These are phyloP conservation scores for Umimayanthus chanpuru DNA, from an alignment of 92 coral and sea anemone genomes.

Conservation along the genomic window DNA sequence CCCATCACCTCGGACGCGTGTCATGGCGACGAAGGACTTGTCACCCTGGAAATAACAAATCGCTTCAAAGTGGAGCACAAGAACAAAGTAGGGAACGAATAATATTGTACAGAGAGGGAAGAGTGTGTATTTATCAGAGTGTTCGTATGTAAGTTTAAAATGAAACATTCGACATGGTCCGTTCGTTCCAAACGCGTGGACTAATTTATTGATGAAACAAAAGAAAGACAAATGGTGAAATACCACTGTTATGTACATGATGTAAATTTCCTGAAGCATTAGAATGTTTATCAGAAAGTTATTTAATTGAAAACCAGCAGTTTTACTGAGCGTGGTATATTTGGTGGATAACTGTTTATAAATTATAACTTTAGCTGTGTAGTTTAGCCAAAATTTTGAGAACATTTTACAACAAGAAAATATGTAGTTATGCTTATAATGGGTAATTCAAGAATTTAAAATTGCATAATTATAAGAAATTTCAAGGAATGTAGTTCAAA, in stretches of 20 bases:
- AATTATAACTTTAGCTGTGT: constrained; percentile 6
- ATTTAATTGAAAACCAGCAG: constrained; percentile 34
- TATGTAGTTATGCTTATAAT: not conserved
- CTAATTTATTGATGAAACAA: constrained; percentile 28
- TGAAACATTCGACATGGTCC: constrained; percentile 28
- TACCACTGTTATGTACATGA: constrained; percentile 24
- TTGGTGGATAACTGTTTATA: constrained; percentile 24
- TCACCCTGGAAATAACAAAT: constrained; percentile 38
- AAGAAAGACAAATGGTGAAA: constrained; percentile 4
- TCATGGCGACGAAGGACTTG: not conserved
- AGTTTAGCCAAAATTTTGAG: constrained; percentile 10
- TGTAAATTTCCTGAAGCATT: constrained; percentile 35
- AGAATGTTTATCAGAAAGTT: constrained; percentile 27
- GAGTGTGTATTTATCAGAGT: constrained; percentile 24
- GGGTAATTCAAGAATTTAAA: not conserved
- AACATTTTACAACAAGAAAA: not conserved
- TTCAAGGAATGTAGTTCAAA: not conserved
- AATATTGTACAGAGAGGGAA: constrained; percentile 22
- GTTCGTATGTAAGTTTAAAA: not conserved
- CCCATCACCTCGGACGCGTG: constrained; percentile 38
- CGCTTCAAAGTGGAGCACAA: not conserved
- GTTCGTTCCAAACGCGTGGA: constrained; percentile 45
- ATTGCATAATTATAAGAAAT: constrained; percentile 1
- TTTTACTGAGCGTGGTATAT: constrained; percentile 31
- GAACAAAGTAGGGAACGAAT: not conserved